These are phyloP conservation scores for Gisinianus flammeolus DNA, from an alignment of 2,888 invertebrate species.

Conservation along the genomic window DNA sequence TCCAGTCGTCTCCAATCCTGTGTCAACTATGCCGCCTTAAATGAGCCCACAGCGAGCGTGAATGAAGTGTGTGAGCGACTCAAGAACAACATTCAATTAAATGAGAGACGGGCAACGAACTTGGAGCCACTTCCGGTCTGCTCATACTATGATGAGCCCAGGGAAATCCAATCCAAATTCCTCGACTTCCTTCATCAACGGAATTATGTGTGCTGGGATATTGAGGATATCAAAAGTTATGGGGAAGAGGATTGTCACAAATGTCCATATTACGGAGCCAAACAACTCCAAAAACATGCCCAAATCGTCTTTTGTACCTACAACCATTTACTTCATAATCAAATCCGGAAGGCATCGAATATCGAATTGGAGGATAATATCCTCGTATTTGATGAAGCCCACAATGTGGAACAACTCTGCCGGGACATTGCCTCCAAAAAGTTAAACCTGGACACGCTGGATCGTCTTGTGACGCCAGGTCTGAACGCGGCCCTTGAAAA, in stretches of 20 bases:
- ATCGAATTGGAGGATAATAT: slow-evolving; percentile 64
- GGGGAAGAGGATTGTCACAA: slow-evolving; percentile 26
- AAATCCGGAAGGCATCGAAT: slow-evolving; percentile 61
- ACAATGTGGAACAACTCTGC: slow-evolving; percentile 67
- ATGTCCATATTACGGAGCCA: slow-evolving; percentile 49
- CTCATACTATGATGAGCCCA: neutral
- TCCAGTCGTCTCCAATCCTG: slow-evolving; percentile 47
- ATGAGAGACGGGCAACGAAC: neutral
- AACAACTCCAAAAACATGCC: slow-evolving; percentile 37
- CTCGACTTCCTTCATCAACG: neutral
- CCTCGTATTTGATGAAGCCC: slow-evolving; percentile 67
- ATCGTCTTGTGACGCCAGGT: neutral
- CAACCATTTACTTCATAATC: slow-evolving; percentile 65
- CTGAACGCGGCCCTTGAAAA: slow-evolving; percentile 5
- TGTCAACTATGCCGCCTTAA: slow-evolving; percentile 35
- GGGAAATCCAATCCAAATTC: neutral
- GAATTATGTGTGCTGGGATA: slow-evolving; percentile 43
- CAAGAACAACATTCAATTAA: neutral
- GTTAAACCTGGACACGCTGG: neutral
- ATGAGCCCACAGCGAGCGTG: neutral
- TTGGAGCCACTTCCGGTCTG: neutral
- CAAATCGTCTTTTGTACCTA: slow-evolving; percentile 68
- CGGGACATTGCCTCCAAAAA: slow-evolving; percentile 61
- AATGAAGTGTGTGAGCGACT: neutral
- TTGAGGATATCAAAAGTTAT: slow-evolving; percentile 49